Evolutionary conservation across 1,140 invertebrate genomes (phyloP).

Genomic region (Cherax destructor): DNA sequence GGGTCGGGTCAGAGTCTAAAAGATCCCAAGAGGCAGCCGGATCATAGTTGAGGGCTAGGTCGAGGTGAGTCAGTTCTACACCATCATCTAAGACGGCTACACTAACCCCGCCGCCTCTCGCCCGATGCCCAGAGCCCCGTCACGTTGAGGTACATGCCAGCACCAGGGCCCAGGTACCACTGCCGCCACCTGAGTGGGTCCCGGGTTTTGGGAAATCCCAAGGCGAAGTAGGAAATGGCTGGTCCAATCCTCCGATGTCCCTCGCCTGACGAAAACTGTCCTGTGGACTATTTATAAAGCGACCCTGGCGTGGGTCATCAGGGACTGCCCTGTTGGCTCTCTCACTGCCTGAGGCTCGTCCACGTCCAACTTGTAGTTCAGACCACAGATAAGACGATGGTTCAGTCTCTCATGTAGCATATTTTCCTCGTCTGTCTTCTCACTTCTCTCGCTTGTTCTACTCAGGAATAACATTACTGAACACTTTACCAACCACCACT

Average conservation of each 20-base stretch:
- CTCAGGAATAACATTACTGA: conserved; percentile 40
- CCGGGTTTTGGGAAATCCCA: conserved; percentile 18
- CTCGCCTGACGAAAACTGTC: neutral
- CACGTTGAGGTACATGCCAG: conserved; percentile 82
- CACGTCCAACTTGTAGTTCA: conserved; percentile 37
- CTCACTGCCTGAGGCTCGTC: conserved; percentile 18
- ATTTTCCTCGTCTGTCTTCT: neutral
- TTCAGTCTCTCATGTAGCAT: neutral
- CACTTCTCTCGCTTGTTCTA: neutral
- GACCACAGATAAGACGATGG: conserved; percentile 47
- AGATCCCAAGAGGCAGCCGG: conserved; percentile 49
- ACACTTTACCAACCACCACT: conserved; percentile 28
- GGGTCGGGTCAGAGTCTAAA: conserved; percentile 50
- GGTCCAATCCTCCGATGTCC: conserved; percentile 24
- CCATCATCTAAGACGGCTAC: conserved; percentile 92
- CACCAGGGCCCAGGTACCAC: conserved; percentile 48
- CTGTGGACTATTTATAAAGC: neutral
- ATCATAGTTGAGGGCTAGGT: conserved; percentile 86
- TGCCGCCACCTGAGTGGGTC: conserved; percentile 58
- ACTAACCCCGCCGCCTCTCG: conserved; percentile 86
- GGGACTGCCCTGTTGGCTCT: neutral
- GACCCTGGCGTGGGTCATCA: neutral
- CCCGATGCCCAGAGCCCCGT: conserved; percentile 87
- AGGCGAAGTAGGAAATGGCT: conserved; percentile 9
- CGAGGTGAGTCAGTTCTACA: conserved; percentile 87